A percentile compares a stretch with the other conserved stretches of the same genome.
phyloP scores from a whole-genome alignment of 2,113 vertebrate genomes.

The Bombycilla garrulus region DNA sequence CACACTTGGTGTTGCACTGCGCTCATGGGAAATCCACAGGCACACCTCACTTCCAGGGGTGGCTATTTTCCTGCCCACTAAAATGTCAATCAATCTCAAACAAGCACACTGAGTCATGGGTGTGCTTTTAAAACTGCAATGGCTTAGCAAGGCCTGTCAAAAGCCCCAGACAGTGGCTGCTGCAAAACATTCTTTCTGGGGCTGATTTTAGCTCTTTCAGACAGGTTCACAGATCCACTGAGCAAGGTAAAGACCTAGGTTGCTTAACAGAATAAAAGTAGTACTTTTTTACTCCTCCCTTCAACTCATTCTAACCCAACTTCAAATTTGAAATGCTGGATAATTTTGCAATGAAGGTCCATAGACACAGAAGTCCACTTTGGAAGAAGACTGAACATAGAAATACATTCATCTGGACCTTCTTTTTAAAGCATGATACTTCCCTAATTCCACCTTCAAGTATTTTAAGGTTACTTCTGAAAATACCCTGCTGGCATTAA shows the following conservation, averaged over 20 bases:
- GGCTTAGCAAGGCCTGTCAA: neutral
- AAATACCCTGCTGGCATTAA: neutral
- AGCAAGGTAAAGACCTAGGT: neutral
- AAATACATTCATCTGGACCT: neutral
- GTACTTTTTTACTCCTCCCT: neutral
- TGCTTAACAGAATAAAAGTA: neutral
- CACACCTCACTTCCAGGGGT: no score
- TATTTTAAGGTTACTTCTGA: neutral
- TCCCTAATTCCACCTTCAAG: neutral
- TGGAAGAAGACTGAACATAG: neutral
- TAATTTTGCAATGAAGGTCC: neutral
- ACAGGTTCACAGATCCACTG: neutral
- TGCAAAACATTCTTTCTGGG: neutral
- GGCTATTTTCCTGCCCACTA: no score
- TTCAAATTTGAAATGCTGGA: neutral
- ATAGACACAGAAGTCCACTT: neutral
- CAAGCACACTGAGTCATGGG: no score
- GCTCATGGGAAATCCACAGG: no score
- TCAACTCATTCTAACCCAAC: fast-evolving
- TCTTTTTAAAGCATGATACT: neutral
- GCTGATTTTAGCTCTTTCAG: neutral
- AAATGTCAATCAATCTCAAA: no score
- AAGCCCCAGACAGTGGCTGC: neutral
- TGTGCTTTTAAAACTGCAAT: neutral
- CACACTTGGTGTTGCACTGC: no score